Percentiles rank a stretch among this genome's conserved stretches.
phyloP scores from a whole-genome alignment of 1,140 invertebrate genomes.

The Phortica variegata region DNA sequence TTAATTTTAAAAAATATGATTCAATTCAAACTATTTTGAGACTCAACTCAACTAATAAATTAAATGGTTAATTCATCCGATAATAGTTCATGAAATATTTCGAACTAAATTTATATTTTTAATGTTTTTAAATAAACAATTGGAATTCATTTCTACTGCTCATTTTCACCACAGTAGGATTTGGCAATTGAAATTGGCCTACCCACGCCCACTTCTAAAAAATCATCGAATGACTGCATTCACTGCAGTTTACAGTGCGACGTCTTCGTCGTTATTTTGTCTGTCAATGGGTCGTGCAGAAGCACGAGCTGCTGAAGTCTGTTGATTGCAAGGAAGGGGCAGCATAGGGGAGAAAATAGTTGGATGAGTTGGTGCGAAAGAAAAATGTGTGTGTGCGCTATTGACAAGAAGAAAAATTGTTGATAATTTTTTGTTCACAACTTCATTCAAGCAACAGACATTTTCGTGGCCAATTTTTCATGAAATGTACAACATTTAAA shows the following conservation, averaged over 20 bases:
- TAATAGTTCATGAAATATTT: too few relatives aligned
- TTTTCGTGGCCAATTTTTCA: conserved; percentile 27
- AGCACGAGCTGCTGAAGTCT: conserved; percentile 1
- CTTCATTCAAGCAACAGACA: conserved; percentile 20
- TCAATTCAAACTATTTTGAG: background rate
- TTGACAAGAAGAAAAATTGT: conserved; percentile 51
- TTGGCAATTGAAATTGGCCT: background rate
- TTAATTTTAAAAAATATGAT: background rate
- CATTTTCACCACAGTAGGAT: background rate
- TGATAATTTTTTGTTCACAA: conserved; percentile 51
- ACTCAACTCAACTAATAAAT: background rate
- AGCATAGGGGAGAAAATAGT: background rate
- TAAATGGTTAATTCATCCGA: too few relatives aligned
- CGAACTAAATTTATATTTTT: too few relatives aligned
- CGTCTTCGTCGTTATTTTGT: conserved; percentile 23
- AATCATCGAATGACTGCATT: background rate
- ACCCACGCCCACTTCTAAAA: background rate
- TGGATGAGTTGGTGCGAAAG: conserved; percentile 17
- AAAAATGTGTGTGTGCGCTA: conserved; percentile 33
- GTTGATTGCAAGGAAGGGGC: too few relatives aligned
- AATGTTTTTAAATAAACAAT: too few relatives aligned
- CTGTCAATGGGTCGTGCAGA: conserved; percentile 31
- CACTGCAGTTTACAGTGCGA: background rate
- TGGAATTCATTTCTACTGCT: too few relatives aligned
- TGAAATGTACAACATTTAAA: conserved; percentile 42